Base-by-base conservation (phyloP, 2,888 invertebrate genomes). In the Silvanus unidentatus region DNA sequence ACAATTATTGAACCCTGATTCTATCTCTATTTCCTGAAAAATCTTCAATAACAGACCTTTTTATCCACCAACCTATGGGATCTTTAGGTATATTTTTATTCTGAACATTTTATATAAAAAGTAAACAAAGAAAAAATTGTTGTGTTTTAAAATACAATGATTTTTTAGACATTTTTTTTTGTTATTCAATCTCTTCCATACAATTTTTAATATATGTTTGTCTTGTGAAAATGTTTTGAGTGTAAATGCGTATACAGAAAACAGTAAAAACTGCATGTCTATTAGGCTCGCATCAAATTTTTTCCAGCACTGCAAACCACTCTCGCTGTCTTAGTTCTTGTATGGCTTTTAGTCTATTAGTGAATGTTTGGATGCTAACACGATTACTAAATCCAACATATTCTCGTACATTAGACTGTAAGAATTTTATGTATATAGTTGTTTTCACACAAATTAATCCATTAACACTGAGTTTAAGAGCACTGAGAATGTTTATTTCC, bases 401-500 rank as follows among this genome's bases (percentile, higher is more conserved):
- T n/a, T n/a, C n/a, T n/a, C n/a, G n/a, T n/a, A n/a, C n/a, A n/a
- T n/a, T n/a, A n/a, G n/a, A n/a, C n/a, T n/a, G n/a, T n/a, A n/a
- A n/a, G n/a, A n/a, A n/a, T n/a, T n/a, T n/a, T n/a, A n/a, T n/a
- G n/a, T n/a, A n/a, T n/a, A n/a, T n/a, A n/a, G n/a, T n/a, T n/a
- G 22, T 22, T 8, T 22, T 22, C 22, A 22, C 8, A 22, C 22
- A 22, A 22, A 22, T 8, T 22, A 22, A 22, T 22, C 22, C 22
- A 22, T 22, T 22, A 22, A 22, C 22, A 22, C 22, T 22, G 22
- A 22, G 22, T 22, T 22, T 22, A 22, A 22, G 22, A 43, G 49
- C 52, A 52, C 50, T 57, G 53, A 62, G 65, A 61, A 66, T 75
- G 73, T 75, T 80, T 82, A 80, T 82, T 84, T 86, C 78, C 88